Evolutionary conservation across 2,888 invertebrate species (phyloP).

Genomic region (Periphyllus acericola): DNA sequence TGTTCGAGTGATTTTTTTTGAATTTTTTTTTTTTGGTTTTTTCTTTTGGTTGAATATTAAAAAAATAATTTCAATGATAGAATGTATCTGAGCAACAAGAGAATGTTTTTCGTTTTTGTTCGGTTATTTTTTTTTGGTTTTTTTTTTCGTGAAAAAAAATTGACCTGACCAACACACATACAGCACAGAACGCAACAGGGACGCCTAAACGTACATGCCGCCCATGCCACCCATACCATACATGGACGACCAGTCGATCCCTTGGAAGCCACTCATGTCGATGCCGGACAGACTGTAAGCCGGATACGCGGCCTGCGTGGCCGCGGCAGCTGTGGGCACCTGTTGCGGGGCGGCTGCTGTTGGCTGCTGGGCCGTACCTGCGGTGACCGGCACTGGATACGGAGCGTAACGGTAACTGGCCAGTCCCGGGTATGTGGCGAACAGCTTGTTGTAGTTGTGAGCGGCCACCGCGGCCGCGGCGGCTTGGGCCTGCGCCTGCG

Average conservation of each 20-base stretch:
- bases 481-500: constrained; percentile 69
- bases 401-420: constrained; percentile 74
- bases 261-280: constrained; percentile 92
- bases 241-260: constrained; percentile 91
- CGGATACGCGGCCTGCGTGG: constrained; percentile 78
- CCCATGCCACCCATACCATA: constrained; percentile 93
- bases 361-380: constrained; percentile 70
- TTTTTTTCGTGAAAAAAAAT: constrained; percentile 39
- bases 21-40: constrained; percentile 4
- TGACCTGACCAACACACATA: constrained; percentile 53
- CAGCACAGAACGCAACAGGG: neutral
- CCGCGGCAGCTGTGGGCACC: constrained; percentile 72
- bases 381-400: constrained; percentile 71
- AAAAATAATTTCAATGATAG: constrained; percentile 61
- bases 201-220: constrained; percentile 84
- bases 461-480: constrained; percentile 73
- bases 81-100: constrained; percentile 61
- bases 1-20: neutral
- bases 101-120: constrained; percentile 46
- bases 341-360: constrained; percentile 69
- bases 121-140: constrained; percentile 18
- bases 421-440: constrained; percentile 73
- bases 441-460: constrained; percentile 76
- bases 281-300: constrained; percentile 87
- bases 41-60: constrained; percentile 54